A percentile compares a stretch with the other conserved stretches of the same genome.
phyloP scores from a whole-genome alignment of 2,888 invertebrate genomes.

The Volucella inflata region DNA sequence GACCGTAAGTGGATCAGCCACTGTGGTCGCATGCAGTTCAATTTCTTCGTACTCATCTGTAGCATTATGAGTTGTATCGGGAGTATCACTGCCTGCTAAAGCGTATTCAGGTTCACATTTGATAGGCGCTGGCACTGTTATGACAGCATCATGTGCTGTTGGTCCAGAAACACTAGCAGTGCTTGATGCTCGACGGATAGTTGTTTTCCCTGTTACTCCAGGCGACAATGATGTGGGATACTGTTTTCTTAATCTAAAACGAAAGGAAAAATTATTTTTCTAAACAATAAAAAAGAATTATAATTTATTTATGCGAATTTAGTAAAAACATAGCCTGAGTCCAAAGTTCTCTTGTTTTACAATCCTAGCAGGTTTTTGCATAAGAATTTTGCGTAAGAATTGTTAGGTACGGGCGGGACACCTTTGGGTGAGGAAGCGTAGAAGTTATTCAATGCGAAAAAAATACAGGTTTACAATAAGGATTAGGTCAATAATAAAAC shows the following conservation, averaged over 20 bases:
- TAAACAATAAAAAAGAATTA: not conserved
- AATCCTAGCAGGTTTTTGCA: too few relatives aligned
- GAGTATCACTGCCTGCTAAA: conserved; percentile 78
- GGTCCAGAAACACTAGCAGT: conserved; percentile 53
- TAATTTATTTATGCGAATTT: not conserved
- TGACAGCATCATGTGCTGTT: conserved; percentile 75
- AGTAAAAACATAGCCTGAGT: too few relatives aligned
- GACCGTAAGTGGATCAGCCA: conserved; percentile 77
- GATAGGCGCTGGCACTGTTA: conserved; percentile 76
- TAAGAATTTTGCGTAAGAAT: too few relatives aligned
- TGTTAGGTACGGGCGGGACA: too few relatives aligned
- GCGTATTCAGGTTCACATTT: conserved; percentile 82
- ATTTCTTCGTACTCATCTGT: conserved; percentile 81
- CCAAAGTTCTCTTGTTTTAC: too few relatives aligned
- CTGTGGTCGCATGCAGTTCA: conserved; percentile 80
- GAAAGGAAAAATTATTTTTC: not conserved
- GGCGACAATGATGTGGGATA: conserved; percentile 79
- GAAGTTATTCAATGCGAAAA: too few relatives aligned
- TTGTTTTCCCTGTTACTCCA: conserved; percentile 59
- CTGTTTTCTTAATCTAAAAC: conserved; percentile 81
- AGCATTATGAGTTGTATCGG: conserved; percentile 79
- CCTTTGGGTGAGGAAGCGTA: too few relatives aligned
- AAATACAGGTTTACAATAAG: too few relatives aligned
- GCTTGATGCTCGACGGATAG: conserved; percentile 27
- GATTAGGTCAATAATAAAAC: too few relatives aligned